These are phyloP conservation scores for Morone saxatilis DNA, from an alignment of 2,113 vertebrate species.

Conservation along the genomic window DNA sequence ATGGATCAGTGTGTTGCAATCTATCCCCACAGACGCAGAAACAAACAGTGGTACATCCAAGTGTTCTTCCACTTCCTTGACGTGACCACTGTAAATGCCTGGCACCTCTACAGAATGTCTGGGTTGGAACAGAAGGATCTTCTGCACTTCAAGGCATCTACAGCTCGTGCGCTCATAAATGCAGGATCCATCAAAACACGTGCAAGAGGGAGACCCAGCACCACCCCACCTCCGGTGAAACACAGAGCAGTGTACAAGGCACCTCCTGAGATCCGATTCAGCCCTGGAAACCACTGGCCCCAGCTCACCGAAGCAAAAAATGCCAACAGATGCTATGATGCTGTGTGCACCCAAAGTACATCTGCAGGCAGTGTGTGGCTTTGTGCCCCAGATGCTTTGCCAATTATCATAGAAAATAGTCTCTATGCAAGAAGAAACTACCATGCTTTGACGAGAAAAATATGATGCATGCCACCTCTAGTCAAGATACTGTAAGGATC, in stretches of 20 bases:
- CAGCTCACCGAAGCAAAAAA: not conserved
- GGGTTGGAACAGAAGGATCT: slow-evolving; percentile 4
- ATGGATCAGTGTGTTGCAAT: slow-evolving; percentile 2
- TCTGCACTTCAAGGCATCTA: not conserved
- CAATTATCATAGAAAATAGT: not conserved
- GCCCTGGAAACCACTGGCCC: slow-evolving; percentile 23
- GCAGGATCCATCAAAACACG: not conserved
- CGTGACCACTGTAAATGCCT: slow-evolving; percentile 25
- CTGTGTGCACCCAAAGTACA: not conserved
- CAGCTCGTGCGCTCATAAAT: not conserved
- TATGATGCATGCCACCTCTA: too few relatives aligned
- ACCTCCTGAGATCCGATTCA: slow-evolving; percentile 4
- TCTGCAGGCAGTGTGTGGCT: slow-evolving; percentile 18
- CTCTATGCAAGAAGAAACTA: too few relatives aligned
- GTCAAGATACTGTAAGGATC: too few relatives aligned
- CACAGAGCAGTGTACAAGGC: not conserved
- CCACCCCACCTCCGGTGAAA: not conserved
- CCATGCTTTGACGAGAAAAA: too few relatives aligned
- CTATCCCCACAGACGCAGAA: slow-evolving; percentile 4
- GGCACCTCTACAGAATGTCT: slow-evolving; percentile 5
- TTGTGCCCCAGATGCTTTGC: slow-evolving; percentile 13
- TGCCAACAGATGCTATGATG: not conserved
- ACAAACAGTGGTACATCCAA: not conserved
- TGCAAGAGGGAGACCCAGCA: not conserved
- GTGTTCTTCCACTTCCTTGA: slow-evolving; percentile 32